Percentiles rank a stretch among this genome's conserved stretches.
phyloP scores from a whole-genome alignment of 2,888 invertebrate genomes.

The Punctoribates punctum region DNA sequence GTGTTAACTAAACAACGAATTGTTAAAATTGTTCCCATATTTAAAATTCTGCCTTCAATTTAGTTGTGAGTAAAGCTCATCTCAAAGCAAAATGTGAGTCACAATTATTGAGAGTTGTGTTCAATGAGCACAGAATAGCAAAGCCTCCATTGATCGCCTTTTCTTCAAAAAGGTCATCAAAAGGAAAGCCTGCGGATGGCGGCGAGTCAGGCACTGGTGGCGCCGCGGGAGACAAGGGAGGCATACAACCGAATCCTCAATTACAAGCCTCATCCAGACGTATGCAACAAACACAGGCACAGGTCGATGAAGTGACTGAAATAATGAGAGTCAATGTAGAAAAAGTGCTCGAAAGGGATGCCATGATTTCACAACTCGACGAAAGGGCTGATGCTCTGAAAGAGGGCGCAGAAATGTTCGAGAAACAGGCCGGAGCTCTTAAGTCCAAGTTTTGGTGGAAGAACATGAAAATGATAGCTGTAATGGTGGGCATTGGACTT shows the following conservation, averaged over 20 bases:
- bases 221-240: background rate
- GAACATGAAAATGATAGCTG: constrained; percentile 44
- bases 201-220: constrained; percentile 20
- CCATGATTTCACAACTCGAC: constrained; percentile 45
- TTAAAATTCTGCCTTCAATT: background rate
- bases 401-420: constrained; percentile 54
- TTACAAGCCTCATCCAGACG: constrained; percentile 39
- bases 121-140: background rate
- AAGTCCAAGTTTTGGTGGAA: constrained; percentile 56
- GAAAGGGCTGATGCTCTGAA: constrained; percentile 47
- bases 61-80: constrained; percentile 11
- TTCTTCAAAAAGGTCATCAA: constrained; percentile 10
- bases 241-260: constrained; percentile 40
- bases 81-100: background rate
- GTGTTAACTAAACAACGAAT: constrained; percentile 32
- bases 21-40: background rate
- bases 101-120: background rate
- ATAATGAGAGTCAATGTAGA: constrained; percentile 46
- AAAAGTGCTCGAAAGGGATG: constrained; percentile 45
- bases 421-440: constrained; percentile 55
- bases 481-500: constrained; percentile 44
- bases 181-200: constrained; percentile 8
- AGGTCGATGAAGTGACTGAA: constrained; percentile 45
- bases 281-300: constrained; percentile 45
- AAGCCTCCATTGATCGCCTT: constrained; percentile 16